Evolutionary conservation across 2,888 invertebrate genomes (phyloP).

Genomic region (Mycogona germanica): DNA sequence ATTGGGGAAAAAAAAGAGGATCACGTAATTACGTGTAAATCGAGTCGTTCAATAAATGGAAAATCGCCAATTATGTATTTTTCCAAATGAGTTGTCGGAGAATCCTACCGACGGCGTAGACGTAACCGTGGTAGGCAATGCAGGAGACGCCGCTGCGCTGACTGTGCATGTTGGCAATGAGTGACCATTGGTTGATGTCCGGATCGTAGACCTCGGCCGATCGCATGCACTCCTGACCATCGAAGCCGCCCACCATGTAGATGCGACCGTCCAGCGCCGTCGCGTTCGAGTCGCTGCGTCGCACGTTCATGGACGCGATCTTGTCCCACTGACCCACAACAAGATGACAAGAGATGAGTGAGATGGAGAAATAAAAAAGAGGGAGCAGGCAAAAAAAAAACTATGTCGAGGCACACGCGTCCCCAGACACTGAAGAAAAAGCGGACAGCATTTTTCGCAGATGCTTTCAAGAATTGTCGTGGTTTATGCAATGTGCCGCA

Average conservation of each 20-base stretch:
- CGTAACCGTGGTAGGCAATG: slow-evolving; percentile 66
- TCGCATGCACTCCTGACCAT: slow-evolving; percentile 78
- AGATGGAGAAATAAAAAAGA: no score
- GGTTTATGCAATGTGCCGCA: no score
- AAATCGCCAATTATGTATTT: no score
- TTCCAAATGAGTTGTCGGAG: not conserved
- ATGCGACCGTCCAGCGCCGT: slow-evolving; percentile 68
- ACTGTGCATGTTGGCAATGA: slow-evolving; percentile 64
- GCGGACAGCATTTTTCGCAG: not conserved
- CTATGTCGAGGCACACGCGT: no score
- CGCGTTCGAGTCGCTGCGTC: slow-evolving; percentile 81
- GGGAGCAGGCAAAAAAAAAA: no score
- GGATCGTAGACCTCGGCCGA: slow-evolving; percentile 71
- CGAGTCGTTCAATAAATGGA: no score
- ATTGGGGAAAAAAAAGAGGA: no score
- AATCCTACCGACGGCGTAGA: slow-evolving; percentile 43
- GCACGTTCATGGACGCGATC: slow-evolving; percentile 75
- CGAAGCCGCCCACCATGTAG: slow-evolving; percentile 78
- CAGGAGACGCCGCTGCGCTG: slow-evolving; percentile 84
- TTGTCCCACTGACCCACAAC: slow-evolving; percentile 50
- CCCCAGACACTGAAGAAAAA: not conserved
- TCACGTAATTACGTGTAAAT: no score
- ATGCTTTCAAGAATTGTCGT: no score
- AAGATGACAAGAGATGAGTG: no score
- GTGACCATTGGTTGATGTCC: slow-evolving; percentile 65